Evolutionary conservation across 2,797 vertebrate genomes (phyloP), one percentile per base, ranked within the genome.

Genomic region (Peromyscus eremicus): DNA sequence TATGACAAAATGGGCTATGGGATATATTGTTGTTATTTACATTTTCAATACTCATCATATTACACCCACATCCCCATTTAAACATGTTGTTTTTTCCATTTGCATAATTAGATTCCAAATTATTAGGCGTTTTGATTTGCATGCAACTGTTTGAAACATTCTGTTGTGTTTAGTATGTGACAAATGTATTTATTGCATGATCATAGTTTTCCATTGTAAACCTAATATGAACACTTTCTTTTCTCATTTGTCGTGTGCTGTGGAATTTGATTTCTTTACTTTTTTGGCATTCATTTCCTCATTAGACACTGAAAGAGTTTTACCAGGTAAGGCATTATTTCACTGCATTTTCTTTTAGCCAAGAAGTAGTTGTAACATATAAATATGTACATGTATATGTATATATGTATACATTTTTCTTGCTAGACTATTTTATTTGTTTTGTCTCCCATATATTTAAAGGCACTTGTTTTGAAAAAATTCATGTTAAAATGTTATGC

Each of bases 271-370:
- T 99, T 99, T 99, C 99, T 98, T 99, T 99, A 99, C 99, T 99
- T 99, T 99, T 99, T 99, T 99, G 99, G 99, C 99, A 99, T 99
- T 99, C 99, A 99, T 99, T 99, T 98, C 99, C 99, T 99, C 99
- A 98, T 99, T 99, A 99, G 99, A 99, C 99, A 99, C 99, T 99
- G 99, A 99, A 99, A 99, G 99, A 99, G 98, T 99, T 99, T 99
- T 99, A 99, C 81, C 99, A 99, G 99, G 99, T 99, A 99, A 99
- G 99, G 98, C 98, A 98, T 98, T 98, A 98, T 98, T 99, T 99
- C 98, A 98, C 98, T 99, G 98, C 98, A 98, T 98, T 97, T 98
- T 98, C 97, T 98, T 98, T 98, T 98, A 98, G 98, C 97, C 98
- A 98, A 98, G 98, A 98, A 95, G 82, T 98, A 98, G 98, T 98